phyloP scores from a whole-genome alignment of 2,113 vertebrate genomes.

The Nettapus auritus region DNA sequence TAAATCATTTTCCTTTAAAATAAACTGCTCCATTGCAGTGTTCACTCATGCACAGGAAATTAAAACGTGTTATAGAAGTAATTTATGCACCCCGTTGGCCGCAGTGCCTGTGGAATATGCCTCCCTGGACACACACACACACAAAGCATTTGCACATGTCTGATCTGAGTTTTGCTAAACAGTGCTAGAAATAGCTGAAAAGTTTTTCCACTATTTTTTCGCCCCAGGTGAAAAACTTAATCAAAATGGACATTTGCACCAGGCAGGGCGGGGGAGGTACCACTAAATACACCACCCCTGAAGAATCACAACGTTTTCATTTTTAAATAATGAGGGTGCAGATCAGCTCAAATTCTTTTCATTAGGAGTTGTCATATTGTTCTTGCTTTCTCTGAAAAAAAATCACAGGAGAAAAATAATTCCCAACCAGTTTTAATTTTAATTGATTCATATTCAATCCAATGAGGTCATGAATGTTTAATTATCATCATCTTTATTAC shows the following conservation, averaged over 20 bases:
- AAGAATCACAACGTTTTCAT: not conserved
- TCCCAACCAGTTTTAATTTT: slow-evolving; percentile 43
- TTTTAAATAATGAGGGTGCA: not conserved
- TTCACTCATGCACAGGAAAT: not conserved
- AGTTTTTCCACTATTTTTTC: not conserved
- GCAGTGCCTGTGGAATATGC: not conserved
- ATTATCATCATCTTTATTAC: slow-evolving; percentile 59
- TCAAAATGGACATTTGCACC: not conserved
- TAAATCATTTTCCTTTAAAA: not conserved
- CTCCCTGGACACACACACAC: not conserved
- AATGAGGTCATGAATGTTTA: slow-evolving; percentile 62
- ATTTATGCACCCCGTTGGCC: not conserved
- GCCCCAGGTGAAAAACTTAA: not conserved
- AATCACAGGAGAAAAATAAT: not conserved
- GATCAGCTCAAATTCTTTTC: not conserved
- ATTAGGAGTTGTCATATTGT: not conserved
- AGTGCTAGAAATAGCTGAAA: not conserved
- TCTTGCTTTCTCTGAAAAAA: not conserved
- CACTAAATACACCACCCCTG: not conserved
- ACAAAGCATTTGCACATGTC: not conserved
- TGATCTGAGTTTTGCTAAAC: not conserved
- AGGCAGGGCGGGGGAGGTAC: not conserved
- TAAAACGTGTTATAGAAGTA: not conserved
- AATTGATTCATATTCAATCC: slow-evolving; percentile 52
- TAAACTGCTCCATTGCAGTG: not conserved